Conservation (phyloP, 92 coral and sea anemone genomes). For the Bergia puertoricense region DNA sequence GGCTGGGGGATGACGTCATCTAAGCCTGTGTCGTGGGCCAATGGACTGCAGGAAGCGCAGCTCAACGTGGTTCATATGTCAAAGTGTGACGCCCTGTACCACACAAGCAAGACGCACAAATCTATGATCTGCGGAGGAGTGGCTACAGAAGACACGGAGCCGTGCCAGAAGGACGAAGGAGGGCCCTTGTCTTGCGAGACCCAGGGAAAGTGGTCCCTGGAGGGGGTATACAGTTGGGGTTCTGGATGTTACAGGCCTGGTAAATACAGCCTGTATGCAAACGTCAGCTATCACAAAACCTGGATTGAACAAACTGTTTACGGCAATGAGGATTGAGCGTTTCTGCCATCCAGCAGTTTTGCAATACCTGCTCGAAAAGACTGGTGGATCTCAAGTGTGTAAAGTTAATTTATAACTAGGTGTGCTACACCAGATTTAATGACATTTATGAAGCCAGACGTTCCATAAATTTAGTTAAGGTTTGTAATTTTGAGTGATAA, state of each 20-base stretch:
- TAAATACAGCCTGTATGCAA: conserved; percentile 39
- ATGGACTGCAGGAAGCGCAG: conserved; percentile 60
- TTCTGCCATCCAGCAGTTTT: not conserved
- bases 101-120: conserved; percentile 49
- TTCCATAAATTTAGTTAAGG: too few species aligned
- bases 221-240: conserved; percentile 71
- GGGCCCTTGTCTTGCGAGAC: conserved; percentile 71
- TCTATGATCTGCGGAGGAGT: conserved; percentile 76
- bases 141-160: conserved; percentile 51
- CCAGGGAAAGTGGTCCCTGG: conserved; percentile 76
- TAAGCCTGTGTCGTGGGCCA: conserved; percentile 44
- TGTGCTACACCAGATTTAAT: too few species aligned
- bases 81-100: conserved; percentile 53
- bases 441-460: too few species aligned
- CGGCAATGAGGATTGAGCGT: not conserved
- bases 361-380: too few species aligned
- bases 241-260: conserved; percentile 55
- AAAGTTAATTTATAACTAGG: too few species aligned
- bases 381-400: too few species aligned
- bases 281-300: conserved; percentile 7
- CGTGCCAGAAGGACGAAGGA: conserved; percentile 75
- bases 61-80: conserved; percentile 52
- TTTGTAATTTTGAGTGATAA: too few species aligned
- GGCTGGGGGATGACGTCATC: conserved; percentile 43
- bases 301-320: conserved; percentile 39